A percentile compares a stretch with the other conserved stretches of the same genome.
These are phyloP conservation scores for Adineta ricciae DNA, from an alignment of 2,888 invertebrate species.

Conservation along the genomic window DNA sequence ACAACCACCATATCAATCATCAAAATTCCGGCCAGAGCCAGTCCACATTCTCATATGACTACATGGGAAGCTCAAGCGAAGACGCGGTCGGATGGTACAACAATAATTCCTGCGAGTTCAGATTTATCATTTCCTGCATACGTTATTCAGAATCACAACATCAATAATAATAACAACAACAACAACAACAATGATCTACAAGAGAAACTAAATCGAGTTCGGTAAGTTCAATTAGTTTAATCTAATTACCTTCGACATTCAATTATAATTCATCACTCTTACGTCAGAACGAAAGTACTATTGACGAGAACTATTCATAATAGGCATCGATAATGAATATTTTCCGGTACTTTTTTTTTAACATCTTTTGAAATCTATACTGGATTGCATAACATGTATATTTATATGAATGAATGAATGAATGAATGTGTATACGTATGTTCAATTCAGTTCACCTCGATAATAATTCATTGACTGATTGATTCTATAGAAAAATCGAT, in stretches of 20 bases:
- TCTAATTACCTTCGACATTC: not conserved
- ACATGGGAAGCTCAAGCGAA: not conserved
- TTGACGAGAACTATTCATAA: not conserved
- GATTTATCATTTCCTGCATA: no score
- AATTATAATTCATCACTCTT: not conserved
- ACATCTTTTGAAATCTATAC: not conserved
- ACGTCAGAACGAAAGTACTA: not conserved
- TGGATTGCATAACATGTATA: not conserved
- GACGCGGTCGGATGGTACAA: not conserved
- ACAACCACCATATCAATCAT: no score
- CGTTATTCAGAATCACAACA: not conserved
- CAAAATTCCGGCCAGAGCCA: no score
- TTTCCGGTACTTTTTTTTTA: not conserved
- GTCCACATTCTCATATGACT: not conserved
- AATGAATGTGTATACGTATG: not conserved
- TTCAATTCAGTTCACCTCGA: not conserved
- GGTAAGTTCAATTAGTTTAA: not conserved
- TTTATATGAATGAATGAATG: not conserved
- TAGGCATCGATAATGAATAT: not conserved
- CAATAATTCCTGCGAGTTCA: no score
- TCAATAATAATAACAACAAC: not conserved
- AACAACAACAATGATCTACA: not conserved
- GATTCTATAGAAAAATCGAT: not conserved
- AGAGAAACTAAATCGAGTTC: not conserved
- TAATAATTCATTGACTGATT: not conserved